Base-by-base conservation (phyloP, 2,113 vertebrate species). In the Rhea americana region DNA sequence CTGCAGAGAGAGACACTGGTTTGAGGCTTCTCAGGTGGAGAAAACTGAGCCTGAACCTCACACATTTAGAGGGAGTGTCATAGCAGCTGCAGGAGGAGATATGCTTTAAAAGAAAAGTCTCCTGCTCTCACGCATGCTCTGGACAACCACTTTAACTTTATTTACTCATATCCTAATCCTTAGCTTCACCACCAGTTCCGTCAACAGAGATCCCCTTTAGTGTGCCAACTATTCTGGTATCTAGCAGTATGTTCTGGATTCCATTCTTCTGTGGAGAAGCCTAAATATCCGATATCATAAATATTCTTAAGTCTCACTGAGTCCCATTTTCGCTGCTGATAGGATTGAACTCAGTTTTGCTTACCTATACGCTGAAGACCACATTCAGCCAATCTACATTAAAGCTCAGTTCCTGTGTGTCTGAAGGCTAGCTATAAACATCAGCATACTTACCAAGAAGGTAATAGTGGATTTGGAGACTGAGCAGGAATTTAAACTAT, bases 41-140 rank as follows among this genome's bases (percentile, higher is more conserved):
- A 87, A 87, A 90, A 73, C 11, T 32, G 37, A 82, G 8, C 47
- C 59, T 26, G 81, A 51, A 94, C 37, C 61, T 83, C 87, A 87
- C 66, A 61, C 41, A 25, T 75, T 63, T 61, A 39, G 37, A 53
- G 22, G 28, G 8, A 86, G 22, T 28, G 11, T 75, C n/a, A n/a
- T 50, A 75, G 63, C 28, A 68, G 28, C 28, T 74, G n/a, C 45
- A 13, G 43, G 28, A 66, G 55, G 9, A 63, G 37, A 14, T 56
- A 8, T 39, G 20, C n/a, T 7, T 74, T 78, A 65, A 50, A 45
- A 72, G 55, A 59, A 86, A 86, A 75, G 17, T 25, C 3, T 77
- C 10, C 68, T 66, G 22, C 20, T 77, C 22, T 41, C 45, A 35
- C 22, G 3, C 1, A 3, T 2, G 1, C 2, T 14, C 12, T 13